phyloP scores from a whole-genome alignment of 2,797 vertebrate genomes.

The Anabacerthia variegaticeps region DNA sequence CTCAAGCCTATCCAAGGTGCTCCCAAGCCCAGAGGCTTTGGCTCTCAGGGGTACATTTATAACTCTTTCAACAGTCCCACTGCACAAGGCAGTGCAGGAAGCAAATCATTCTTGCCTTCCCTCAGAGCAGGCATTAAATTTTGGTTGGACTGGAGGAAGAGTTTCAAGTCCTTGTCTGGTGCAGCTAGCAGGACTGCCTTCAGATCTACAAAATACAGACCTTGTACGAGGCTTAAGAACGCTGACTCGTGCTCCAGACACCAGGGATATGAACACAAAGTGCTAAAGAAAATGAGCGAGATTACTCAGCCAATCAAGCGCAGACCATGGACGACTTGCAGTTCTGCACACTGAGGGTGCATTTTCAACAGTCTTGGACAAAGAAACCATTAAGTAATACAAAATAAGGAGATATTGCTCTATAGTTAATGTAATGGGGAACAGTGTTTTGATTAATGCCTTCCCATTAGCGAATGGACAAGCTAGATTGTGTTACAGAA shows the following conservation, averaged over 20 bases:
- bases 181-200: background rate
- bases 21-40: background rate
- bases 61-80: background rate
- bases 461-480: constrained; percentile 19
- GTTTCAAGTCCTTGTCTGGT: background rate
- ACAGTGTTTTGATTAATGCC: constrained; percentile 44
- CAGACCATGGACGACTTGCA: background rate
- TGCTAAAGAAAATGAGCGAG: constrained; percentile 24
- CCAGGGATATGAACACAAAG: background rate
- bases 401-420: constrained; percentile 30
- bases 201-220: background rate
- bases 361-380: constrained; percentile 4
- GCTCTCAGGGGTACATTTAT: background rate
- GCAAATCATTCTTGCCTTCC: background rate
- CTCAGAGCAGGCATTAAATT: background rate
- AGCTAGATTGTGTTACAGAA: constrained; percentile 12
- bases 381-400: constrained; percentile 22
- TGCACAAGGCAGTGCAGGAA: background rate
- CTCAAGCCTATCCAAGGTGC: background rate
- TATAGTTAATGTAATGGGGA: background rate
- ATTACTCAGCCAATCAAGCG: constrained; percentile 23
- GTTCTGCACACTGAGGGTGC: background rate
- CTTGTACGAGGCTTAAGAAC: background rate
- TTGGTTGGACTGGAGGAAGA: background rate
- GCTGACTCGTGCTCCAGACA: background rate